Evolutionary conservation across 2,797 vertebrate genomes (phyloP).

Genomic region (Galagoides demidoff): DNA sequence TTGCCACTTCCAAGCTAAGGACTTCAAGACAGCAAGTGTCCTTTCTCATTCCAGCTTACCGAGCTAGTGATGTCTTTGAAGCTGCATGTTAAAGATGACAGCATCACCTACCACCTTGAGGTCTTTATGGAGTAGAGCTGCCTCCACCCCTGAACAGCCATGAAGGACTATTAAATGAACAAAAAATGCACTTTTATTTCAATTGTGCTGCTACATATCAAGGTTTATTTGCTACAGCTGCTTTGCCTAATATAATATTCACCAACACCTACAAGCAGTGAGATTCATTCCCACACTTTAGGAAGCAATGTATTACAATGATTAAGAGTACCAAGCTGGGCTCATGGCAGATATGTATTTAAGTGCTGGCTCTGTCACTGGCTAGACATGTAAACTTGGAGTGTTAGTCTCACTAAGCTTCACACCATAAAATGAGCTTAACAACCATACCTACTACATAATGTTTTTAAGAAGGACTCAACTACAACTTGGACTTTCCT

Average conservation of each 20-base stretch:
- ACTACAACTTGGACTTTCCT: too few relatives aligned
- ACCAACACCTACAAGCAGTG: not conserved
- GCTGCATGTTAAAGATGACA: not conserved
- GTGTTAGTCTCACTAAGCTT: not conserved
- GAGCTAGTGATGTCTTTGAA: not conserved
- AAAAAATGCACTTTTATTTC: not conserved
- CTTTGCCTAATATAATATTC: not conserved
- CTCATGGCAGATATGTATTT: not conserved
- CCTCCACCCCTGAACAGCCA: accelerated
- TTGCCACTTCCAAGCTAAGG: too few relatives aligned
- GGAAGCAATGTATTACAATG: not conserved
- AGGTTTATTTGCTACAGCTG: not conserved
- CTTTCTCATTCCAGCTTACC: not conserved
- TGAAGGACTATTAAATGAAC: not conserved
- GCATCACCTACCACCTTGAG: not conserved
- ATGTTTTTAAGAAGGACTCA: not conserved
- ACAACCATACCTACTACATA: not conserved
- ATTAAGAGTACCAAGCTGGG: not conserved
- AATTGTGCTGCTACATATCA: accelerated
- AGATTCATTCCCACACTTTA: not conserved
- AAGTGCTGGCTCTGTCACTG: not conserved
- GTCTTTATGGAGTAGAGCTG: not conserved
- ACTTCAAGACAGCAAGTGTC: not conserved
- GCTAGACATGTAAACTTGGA: not conserved
- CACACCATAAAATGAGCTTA: too few relatives aligned